phyloP scores from a whole-genome alignment of 2,888 invertebrate genomes.

The Furcula furcula region DNA sequence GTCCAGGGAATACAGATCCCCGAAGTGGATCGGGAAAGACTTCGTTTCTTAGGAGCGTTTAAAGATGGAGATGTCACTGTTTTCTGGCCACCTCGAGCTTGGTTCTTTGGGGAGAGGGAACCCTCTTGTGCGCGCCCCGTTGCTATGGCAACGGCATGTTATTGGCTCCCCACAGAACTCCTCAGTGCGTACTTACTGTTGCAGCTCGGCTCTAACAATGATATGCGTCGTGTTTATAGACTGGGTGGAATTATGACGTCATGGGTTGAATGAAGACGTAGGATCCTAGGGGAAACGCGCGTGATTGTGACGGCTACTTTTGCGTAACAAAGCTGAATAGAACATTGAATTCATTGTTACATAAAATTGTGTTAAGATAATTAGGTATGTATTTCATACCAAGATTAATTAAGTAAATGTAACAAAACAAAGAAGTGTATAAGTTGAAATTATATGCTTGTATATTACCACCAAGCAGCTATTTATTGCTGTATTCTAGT shows the following conservation, averaged over 20 bases:
- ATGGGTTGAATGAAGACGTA: conserved; percentile 21
- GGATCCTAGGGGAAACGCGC: conserved; percentile 12
- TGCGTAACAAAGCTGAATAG: conserved; percentile 7
- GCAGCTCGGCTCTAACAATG: conserved; percentile 34
- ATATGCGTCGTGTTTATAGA: conserved; percentile 35
- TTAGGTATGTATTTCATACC: no score
- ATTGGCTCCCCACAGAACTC: conserved; percentile 70
- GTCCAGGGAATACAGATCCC: conserved; percentile 39
- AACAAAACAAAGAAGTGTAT: no score
- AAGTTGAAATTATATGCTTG: no score
- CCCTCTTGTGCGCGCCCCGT: conserved; percentile 60
- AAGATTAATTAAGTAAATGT: no score
- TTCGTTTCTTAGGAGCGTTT: conserved; percentile 17
- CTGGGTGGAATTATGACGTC: conserved; percentile 38
- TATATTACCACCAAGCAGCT: no score
- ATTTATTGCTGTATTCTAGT: no score
- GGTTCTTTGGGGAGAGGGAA: conserved; percentile 54
- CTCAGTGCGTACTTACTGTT: conserved; percentile 34
- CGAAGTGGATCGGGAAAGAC: conserved; percentile 9
- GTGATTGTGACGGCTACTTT: conserved; percentile 16
- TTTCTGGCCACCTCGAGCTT: conserved; percentile 59
- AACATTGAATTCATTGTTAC: no score
- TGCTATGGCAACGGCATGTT: conserved; percentile 70
- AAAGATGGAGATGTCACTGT: conserved; percentile 51
- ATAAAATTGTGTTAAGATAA: no score